Base-by-base conservation (phyloP, 2,888 invertebrate species). In the Drosophila mulleri region DNA sequence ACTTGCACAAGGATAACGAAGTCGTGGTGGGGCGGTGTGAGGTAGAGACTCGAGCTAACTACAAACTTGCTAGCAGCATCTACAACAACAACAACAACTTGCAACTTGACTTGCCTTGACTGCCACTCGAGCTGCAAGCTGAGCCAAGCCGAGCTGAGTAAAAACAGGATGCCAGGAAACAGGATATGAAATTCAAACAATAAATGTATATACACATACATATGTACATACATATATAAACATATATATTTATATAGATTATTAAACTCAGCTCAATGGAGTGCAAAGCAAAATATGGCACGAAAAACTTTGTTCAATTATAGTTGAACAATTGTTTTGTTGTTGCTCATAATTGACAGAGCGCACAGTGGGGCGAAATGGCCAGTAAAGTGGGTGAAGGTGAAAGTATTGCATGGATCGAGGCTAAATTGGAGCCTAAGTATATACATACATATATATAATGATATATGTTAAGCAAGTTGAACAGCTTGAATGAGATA, bases 71-170 rank as follows among this genome's bases (percentile, higher is more conserved):
- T 41, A 59, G 12, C 48, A 50, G 18, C 32, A 50, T 32, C 48
- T 32, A 32, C 32, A 50, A 18, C 48, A 48, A 32, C 48, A 48
- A 41, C 62, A 50, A 63, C 65, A 50, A n/a, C 29, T 29, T 29
- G 29, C 18, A 20, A 14, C 44, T 45, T 72, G 82, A 74, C 76
- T 80, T 67, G 48, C 64, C 79, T 82, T 64, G 65, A 72, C 72
- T 78, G 82, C 80, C 75, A 75, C 82, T 84, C 69, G 78, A 72
- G 48, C 48, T n/a, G 39, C 69, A 75, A 69, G 47, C 47, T 6
- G 39, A 39, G 39, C 7, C 39, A 16, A n/a, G 8, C n/a, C 8
- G n/a, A 45, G n/a, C 26, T 48, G 26, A 50, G 56, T 39, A 61
- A 48, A 78, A 78, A 68, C 60, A 52, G 58, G 69, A 63, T 69